Conservation (phyloP, 92 coral and sea anemone genomes). For the Porites evermanni region DNA sequence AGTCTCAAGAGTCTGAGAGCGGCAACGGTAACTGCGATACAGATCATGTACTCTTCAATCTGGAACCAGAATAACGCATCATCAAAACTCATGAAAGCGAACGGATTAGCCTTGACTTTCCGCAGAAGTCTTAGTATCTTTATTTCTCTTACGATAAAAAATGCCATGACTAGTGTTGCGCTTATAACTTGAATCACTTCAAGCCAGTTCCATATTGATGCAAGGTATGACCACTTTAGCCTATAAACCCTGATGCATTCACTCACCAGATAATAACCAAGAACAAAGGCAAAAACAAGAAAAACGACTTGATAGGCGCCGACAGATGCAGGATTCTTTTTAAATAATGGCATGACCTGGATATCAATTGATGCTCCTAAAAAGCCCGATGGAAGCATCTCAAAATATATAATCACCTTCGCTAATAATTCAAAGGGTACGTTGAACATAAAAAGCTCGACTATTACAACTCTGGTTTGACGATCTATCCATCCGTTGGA, state of each 20-base stretch:
- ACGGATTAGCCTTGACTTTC: conserved; percentile 44
- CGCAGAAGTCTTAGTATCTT: background rate
- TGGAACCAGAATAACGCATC: conserved; percentile 36
- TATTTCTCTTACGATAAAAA: conserved; percentile 32
- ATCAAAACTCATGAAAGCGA: conserved; percentile 33
- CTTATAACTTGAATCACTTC: conserved; percentile 33
- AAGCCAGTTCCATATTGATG: conserved; percentile 47
- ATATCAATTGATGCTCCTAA: background rate
- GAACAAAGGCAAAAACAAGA: conserved; percentile 37
- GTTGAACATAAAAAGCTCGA: conserved; percentile 42
- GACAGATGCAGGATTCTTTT: background rate
- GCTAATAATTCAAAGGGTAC: conserved; percentile 29
- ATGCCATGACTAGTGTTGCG: conserved; percentile 20
- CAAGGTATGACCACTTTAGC: conserved; percentile 16
- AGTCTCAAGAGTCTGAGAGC: conserved; percentile 27
- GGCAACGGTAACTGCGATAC: conserved; percentile 22
- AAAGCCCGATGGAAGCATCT: conserved; percentile 49
- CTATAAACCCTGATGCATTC: conserved; percentile 42
- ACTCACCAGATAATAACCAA: conserved; percentile 38
- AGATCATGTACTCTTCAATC: conserved; percentile 31
- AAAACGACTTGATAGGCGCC: background rate
- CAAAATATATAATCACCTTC: conserved; percentile 30
- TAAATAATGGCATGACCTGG: conserved; percentile 8
- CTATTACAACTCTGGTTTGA: conserved; percentile 54
- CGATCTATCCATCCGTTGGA: conserved; percentile 56